These are phyloP conservation scores for Beroe ovata DNA, from an alignment of 37 sponge, comb jelly and placozoan genomes.

Conservation along the genomic window DNA sequence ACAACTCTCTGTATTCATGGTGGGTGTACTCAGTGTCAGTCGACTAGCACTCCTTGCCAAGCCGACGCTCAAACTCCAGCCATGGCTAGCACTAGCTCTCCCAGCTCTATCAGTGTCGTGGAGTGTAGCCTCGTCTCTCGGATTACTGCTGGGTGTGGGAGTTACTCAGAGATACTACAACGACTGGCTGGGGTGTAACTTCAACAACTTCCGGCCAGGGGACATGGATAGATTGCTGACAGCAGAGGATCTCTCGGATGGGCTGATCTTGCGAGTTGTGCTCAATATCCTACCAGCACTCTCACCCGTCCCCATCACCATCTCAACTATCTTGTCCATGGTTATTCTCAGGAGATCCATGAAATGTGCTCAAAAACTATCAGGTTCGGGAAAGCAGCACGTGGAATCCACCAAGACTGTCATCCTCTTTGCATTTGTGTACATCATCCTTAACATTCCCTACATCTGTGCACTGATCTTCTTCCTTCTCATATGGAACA, in stretches of 20 bases:
- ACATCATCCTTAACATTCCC: constrained; percentile 27
- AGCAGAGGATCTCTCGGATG: background rate
- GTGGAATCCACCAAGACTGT: constrained; percentile 28
- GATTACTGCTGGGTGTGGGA: background rate
- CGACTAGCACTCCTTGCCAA: constrained; percentile 11
- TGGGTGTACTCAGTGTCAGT: constrained; percentile 6
- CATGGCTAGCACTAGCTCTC: background rate
- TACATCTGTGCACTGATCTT: constrained; percentile 21
- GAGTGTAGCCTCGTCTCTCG: background rate
- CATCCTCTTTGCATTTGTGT: background rate
- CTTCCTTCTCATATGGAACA: background rate
- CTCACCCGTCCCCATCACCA: constrained; percentile 7
- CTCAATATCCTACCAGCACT: background rate
- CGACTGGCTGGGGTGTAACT: constrained; percentile 23
- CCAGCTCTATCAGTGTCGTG: background rate
- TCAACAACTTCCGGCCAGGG: background rate
- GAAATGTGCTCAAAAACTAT: background rate
- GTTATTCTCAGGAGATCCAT: background rate
- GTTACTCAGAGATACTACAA: background rate
- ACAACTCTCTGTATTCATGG: constrained; percentile 26
- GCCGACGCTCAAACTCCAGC: background rate
- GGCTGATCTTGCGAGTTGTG: background rate
- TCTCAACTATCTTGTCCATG: background rate
- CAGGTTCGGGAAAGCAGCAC: background rate
- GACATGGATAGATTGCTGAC: background rate